Evolutionary conservation across 2,797 vertebrate species (phyloP).

Genomic region (Xenopus petersii): DNA sequence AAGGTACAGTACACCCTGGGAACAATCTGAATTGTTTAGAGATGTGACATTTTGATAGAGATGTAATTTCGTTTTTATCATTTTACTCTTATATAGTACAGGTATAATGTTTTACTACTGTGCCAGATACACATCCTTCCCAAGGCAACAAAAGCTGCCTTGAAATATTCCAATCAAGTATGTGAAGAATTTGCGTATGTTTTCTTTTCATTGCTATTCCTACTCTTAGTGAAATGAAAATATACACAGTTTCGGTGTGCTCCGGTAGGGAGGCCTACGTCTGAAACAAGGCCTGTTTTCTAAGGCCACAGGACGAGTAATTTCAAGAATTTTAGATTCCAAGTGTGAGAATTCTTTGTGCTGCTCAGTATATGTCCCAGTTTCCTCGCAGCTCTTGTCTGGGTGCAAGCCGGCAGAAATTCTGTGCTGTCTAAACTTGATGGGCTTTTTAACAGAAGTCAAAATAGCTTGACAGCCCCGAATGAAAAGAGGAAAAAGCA

Average conservation of each 20-base stretch:
- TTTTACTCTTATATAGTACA: too few species aligned
- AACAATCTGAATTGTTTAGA: too few species aligned
- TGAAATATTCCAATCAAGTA: slow-evolving; percentile 31
- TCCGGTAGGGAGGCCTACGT: slow-evolving; percentile 17
- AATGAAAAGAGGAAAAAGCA: too few species aligned
- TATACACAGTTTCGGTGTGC: slow-evolving; percentile 1
- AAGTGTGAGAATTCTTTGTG: slow-evolving; percentile 55
- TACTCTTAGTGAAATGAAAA: slow-evolving; percentile 41
- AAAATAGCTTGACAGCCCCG: neutral
- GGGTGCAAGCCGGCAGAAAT: slow-evolving; percentile 32
- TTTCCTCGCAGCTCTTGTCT: slow-evolving; percentile 17
- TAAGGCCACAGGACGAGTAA: slow-evolving; percentile 47
- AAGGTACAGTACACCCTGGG: too few species aligned
- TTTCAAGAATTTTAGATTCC: slow-evolving; percentile 43
- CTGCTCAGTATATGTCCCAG: slow-evolving; percentile 7
- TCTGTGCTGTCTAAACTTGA: slow-evolving; percentile 34
- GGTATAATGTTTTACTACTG: too few species aligned
- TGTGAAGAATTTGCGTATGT: slow-evolving; percentile 42
- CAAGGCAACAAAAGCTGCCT: neutral
- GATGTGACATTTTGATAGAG: too few species aligned
- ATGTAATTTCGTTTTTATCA: too few species aligned
- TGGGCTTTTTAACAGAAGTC: neutral
- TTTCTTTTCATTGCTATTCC: slow-evolving; percentile 35
- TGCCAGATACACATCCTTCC: neutral
- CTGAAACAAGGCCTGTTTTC: slow-evolving; percentile 27